phyloP scores from a whole-genome alignment of 2,888 invertebrate species.

The Tanytarsus gracilentus region DNA sequence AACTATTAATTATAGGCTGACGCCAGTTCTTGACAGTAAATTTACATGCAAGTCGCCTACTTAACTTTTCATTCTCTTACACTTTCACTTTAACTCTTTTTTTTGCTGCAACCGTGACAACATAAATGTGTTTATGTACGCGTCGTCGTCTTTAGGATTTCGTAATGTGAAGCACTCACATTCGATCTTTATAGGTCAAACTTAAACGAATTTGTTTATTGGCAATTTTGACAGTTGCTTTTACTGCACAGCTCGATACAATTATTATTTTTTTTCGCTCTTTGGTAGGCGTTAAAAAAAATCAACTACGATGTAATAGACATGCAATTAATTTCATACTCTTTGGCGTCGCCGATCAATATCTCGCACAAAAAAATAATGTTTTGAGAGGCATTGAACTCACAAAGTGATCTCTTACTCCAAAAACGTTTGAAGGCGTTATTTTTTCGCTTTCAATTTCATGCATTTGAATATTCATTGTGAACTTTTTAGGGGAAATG shows the following conservation, averaged over 20 bases:
- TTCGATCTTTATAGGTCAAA: no score
- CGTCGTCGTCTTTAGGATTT: not conserved
- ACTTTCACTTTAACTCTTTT: constrained; percentile 18
- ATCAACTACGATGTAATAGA: constrained; percentile 1
- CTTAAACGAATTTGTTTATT: not conserved
- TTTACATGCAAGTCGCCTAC: constrained; percentile 15
- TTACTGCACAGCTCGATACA: not conserved
- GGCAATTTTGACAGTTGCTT: not conserved
- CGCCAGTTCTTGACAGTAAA: constrained; percentile 14
- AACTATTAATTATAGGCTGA: constrained; percentile 10
- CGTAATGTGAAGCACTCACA: no score
- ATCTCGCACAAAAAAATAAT: no score
- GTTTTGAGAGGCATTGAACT: no score
- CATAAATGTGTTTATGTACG: constrained; percentile 6
- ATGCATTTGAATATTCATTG: no score
- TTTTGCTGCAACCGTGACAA: not conserved
- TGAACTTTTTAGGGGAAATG: no score
- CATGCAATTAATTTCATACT: constrained; percentile 11
- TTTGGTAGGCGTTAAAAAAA: constrained; percentile 7
- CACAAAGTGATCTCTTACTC: no score
- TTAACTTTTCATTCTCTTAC: not conserved
- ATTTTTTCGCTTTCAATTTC: no score
- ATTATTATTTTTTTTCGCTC: no score
- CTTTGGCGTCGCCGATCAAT: not conserved
- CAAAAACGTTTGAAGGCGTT: no score